Evolutionary conservation across 2,797 vertebrate genomes (phyloP).

Genomic region (Tenualosa ilisha): DNA sequence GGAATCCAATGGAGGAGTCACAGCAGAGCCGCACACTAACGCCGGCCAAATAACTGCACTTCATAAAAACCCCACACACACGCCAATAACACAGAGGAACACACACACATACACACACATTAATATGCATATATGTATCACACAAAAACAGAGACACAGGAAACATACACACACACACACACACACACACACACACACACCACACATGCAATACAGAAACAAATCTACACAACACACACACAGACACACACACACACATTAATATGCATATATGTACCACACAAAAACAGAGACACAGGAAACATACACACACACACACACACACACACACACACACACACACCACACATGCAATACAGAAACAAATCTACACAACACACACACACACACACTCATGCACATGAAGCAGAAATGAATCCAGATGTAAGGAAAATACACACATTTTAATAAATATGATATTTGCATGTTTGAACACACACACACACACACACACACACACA

Average conservation of each 20-base stretch:
- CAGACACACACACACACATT: conserved; percentile 3
- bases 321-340: neutral
- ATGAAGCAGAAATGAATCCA: neutral
- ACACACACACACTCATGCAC: neutral
- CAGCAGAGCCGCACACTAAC: conserved; percentile 84
- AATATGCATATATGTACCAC: neutral
- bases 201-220: neutral
- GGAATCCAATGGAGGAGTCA: conserved; percentile 93
- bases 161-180: neutral
- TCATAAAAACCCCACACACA: conserved; percentile 68
- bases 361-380: neutral
- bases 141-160: neutral
- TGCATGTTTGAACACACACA: neutral
- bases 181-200: neutral
- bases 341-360: neutral
- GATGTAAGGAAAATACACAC: neutral
- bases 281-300: neutral
- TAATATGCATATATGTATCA: neutral
- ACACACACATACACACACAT: neutral
- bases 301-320: neutral
- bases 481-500: conserved; percentile 2
- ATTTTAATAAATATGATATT: neutral
- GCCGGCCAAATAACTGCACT: conserved; percentile 93
- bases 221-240: neutral
- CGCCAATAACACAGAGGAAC: neutral